Base-by-base conservation (phyloP, 2,113 vertebrate species). In the Pheucticus melanocephalus region DNA sequence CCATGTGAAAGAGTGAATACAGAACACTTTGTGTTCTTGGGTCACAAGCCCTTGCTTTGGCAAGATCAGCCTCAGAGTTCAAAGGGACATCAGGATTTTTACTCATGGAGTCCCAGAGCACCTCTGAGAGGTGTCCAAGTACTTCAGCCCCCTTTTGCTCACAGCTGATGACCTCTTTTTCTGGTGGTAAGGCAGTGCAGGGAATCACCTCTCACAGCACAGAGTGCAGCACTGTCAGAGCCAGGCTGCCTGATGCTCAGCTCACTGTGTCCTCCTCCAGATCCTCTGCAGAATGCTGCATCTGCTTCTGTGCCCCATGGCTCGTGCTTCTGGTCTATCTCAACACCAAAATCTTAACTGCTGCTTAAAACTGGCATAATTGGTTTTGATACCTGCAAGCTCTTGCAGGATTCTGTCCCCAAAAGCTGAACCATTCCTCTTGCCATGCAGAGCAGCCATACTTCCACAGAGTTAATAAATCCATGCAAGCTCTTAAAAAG, bases 401-500 rank as follows among this genome's bases (percentile, higher is more conserved):
- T 87, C 40, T 44, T 33, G 23, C 45, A 75, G 7, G 40, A 77
- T 82, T 86, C 68, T 44, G 15, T 72, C 80, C 79, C 64, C 57
- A 28, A 84, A 78, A 68, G 51, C 48, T 50, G 65, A 92, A 53
- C 65, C 23, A 8, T 64, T 84, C 61, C 64, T 81, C 24, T 45
- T 65, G 65, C 84, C 72, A 47, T 0, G 0, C 60, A 53, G 45
- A 54, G 53, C n/a, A 85, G 4, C 40, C 20, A 1, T 31, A 78
- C 33, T 82, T 71, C 40, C 56, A 73, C 35, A 22, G 82, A 86
- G 60, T 83, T 88, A 69, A 54, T 59, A 95, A 88, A 90, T 71
- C 54, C 39, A 39, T 31, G 45, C 0, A 0, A 87, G 70, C 75
- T 65, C 82, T 95, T 95, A 88, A 91, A 92, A 91, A 94, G 57